Base-by-base conservation (phyloP, 2,888 invertebrate species). In the Hirtodrosophila trivittata region DNA sequence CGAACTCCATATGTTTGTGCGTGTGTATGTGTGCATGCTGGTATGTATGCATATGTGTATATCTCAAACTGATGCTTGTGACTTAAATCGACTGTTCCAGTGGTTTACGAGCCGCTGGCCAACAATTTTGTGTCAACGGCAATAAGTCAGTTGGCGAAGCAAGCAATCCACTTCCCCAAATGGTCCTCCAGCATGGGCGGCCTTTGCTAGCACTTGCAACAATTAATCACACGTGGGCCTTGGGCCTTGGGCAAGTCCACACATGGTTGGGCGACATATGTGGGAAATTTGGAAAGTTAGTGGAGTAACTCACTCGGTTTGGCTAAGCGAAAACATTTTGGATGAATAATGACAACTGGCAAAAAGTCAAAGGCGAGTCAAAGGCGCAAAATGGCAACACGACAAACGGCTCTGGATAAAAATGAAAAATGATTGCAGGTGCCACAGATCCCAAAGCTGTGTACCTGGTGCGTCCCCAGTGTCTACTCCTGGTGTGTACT, bases 281-380 rank as follows among this genome's bases (percentile, higher is more conserved):
- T 80, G 85, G 78, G 67, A 82, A 77, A 78, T 82, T 80, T 77
- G 57, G 58, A 75, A 76, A 67, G 56, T 82, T 68, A 32, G 54
- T 37, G 42, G 46, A 13, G 50, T 33, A 47, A 62, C 54, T 54
- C 49, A 62, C 54, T 63, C 25, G 46, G 32, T 56, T 54, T 35
- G 26, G 78, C 69, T 71, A 67, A 86, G 70, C 78, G 74, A 74
- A 80, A 86, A 80, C 86, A 72, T 71, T 82, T 77, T 64, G 82
- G 84, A 82, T 82, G 82, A 82, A 82, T 82, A 82, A 82, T 82
- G 84, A 84, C 84, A 80, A 74, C 80, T 80, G 71, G 86, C 86
- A 71, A 52, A 80, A 82, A 82, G 84, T 86, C 85, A 80, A 78
- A 82, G 83, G 75, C 82, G 68, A 84, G 84, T 77, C 77, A 68